Evolutionary conservation across 2,113 vertebrate genomes (phyloP).

Genomic region (Sakesphorus luctuosus): DNA sequence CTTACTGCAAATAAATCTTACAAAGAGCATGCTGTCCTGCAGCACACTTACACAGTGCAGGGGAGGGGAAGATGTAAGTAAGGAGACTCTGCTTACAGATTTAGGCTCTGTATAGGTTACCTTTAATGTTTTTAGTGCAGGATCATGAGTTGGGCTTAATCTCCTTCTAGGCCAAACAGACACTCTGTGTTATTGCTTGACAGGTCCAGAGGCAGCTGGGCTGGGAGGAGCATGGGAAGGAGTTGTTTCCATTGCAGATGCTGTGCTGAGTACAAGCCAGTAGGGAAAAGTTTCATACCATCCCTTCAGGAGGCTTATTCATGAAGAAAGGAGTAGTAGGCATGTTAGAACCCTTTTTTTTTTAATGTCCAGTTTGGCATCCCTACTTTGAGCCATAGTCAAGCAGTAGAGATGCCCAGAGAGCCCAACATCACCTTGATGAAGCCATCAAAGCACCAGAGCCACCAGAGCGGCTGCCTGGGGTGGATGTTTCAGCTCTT

Average conservation of each 20-base stretch:
- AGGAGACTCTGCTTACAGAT: background rate
- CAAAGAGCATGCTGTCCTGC: background rate
- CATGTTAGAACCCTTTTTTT: background rate
- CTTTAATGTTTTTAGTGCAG: background rate
- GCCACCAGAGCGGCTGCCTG: background rate
- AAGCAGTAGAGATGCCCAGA: rapidly evolving
- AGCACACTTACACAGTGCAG: rapidly evolving
- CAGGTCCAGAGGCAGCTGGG: background rate
- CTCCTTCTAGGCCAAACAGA: background rate
- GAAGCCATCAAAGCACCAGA: rapidly evolving
- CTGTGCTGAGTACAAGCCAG: background rate
- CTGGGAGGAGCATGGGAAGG: rapidly evolving
- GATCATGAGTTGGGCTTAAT: background rate
- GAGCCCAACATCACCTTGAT: rapidly evolving
- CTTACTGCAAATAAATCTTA: background rate
- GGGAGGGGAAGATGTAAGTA: background rate
- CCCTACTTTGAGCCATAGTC: background rate
- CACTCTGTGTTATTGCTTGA: rapidly evolving
- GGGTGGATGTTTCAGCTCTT: background rate
- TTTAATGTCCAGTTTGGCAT: background rate
- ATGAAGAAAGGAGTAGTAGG: background rate
- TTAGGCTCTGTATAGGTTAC: background rate
- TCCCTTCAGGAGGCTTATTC: background rate
- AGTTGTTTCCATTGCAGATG: background rate
- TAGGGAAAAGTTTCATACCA: background rate